Percentiles rank a stretch among this genome's conserved stretches.
Evolutionary conservation across 1,140 invertebrate genomes (phyloP).

Genomic region (Stenopsyche tienmushanensis): DNA sequence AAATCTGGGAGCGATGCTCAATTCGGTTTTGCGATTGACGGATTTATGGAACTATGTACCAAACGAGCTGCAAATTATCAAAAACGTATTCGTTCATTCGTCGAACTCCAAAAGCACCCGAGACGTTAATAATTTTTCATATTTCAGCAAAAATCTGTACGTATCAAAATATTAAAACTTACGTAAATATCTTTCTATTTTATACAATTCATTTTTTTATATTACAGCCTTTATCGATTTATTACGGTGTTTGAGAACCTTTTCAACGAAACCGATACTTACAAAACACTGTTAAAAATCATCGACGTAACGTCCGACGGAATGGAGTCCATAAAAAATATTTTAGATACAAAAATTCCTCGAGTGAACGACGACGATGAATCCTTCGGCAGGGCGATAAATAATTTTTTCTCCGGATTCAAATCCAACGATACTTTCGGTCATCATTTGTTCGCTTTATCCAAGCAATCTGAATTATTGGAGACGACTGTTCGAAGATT

Average conservation of each 20-base stretch:
- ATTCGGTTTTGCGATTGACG: slow-evolving; percentile 52
- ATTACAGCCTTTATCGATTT: slow-evolving; percentile 46
- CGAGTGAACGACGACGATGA: not conserved
- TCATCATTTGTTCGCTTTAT: too few relatives aligned
- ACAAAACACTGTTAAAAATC: slow-evolving; percentile 44
- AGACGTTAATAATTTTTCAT: slow-evolving; percentile 47
- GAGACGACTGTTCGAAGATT: too few relatives aligned
- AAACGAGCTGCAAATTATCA: slow-evolving; percentile 46
- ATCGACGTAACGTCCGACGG: slow-evolving; percentile 37
- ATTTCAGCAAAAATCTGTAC: slow-evolving; percentile 49
- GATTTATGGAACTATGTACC: slow-evolving; percentile 54
- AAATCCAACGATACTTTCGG: too few relatives aligned
- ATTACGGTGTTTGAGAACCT: slow-evolving; percentile 48
- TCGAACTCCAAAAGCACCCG: slow-evolving; percentile 32
- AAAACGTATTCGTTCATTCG: slow-evolving; percentile 1
- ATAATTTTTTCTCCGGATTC: too few relatives aligned
- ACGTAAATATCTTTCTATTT: too few relatives aligned
- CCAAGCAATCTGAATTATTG: too few relatives aligned
- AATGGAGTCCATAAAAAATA: not conserved
- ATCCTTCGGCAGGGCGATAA: too few relatives aligned
- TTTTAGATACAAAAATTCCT: slow-evolving; percentile 5
- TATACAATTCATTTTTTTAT: slow-evolving; percentile 16
- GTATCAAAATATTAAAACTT: too few relatives aligned
- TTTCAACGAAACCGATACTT: slow-evolving; percentile 49
- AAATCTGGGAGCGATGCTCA: slow-evolving; percentile 46